Conservation (phyloP, 1,140 invertebrate genomes). For the Drosophila prosaltans region DNA sequence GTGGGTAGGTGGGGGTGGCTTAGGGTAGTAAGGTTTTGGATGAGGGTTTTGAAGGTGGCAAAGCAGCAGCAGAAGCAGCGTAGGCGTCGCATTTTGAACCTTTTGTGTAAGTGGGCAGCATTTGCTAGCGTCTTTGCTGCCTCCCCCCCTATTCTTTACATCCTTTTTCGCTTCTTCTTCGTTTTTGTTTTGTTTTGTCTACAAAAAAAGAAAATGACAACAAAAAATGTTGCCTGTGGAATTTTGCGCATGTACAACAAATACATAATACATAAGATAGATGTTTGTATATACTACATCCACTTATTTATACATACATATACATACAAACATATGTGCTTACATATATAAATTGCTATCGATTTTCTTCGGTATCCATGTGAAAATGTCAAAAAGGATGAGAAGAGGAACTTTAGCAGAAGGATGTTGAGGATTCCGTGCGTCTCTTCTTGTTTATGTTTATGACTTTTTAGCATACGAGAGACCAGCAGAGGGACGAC, state of each 20-base stretch:
- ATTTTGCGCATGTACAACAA: conserved; percentile 77
- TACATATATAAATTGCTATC: conserved; percentile 60
- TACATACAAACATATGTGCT: conserved; percentile 24
- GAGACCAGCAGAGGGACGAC: conserved; percentile 14
- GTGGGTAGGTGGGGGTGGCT: neutral
- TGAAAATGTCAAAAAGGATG: conserved; percentile 38
- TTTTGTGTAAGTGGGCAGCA: conserved; percentile 49
- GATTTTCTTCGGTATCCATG: conserved; percentile 75
- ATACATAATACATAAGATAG: conserved; percentile 69
- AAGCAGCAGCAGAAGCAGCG: neutral
- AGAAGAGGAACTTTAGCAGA: neutral
- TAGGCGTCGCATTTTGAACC: conserved; percentile 30
- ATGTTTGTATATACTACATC: neutral
- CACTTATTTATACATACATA: conserved; percentile 3
- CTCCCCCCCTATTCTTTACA: neutral
- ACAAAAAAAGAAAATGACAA: conserved; percentile 32
- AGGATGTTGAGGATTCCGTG: conserved; percentile 9
- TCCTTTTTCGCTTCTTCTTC: neutral
- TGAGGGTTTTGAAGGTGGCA: conserved; percentile 6
- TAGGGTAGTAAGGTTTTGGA: neutral
- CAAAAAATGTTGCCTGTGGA: conserved; percentile 52
- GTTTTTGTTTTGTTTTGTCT: conserved; percentile 49
- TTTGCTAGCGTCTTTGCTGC: neutral
- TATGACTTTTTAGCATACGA: conserved; percentile 66
- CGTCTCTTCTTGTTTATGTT: conserved; percentile 66